Evolutionary conservation across 2,888 invertebrate genomes (phyloP).

Genomic region (Maniola hyperantus): DNA sequence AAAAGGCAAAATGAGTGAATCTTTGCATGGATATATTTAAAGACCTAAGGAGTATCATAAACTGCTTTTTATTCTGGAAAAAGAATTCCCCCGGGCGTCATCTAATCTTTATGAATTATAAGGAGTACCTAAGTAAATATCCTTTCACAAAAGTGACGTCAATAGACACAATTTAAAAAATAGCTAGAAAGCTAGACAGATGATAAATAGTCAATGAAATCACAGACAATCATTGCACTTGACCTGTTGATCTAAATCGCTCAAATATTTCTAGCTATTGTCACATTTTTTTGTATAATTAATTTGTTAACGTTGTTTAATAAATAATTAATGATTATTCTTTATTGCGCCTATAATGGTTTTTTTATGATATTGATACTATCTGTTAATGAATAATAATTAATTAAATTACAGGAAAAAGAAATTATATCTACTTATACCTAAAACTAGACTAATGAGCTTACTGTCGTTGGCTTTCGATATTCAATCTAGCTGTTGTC

Average conservation of each 20-base stretch:
- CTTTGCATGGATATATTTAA: no score
- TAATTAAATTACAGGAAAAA: not conserved
- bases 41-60: no score
- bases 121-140: not conserved
- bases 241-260: conserved; percentile 40
- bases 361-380: conserved; percentile 6
- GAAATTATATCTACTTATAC: not conserved
- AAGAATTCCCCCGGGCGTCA: no score
- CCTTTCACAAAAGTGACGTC: no score
- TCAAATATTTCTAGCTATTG: conserved; percentile 27
- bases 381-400: not conserved
- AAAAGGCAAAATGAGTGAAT: no score
- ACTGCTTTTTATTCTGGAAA: no score
- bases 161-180: not conserved
- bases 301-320: not conserved
- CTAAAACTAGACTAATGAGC: no score
- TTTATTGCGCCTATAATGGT: not conserved
- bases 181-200: not conserved
- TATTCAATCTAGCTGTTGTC: no score
- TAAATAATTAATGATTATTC: not conserved
- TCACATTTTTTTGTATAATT: not conserved
- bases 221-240: conserved; percentile 34
- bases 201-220: conserved; percentile 4
- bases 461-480: no score
- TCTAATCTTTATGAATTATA: no score